A percentile compares a stretch with the other conserved stretches of the same genome.
These are phyloP conservation scores for Scaptomyza graminum DNA, from an alignment of 1,140 invertebrate species.

Conservation along the genomic window DNA sequence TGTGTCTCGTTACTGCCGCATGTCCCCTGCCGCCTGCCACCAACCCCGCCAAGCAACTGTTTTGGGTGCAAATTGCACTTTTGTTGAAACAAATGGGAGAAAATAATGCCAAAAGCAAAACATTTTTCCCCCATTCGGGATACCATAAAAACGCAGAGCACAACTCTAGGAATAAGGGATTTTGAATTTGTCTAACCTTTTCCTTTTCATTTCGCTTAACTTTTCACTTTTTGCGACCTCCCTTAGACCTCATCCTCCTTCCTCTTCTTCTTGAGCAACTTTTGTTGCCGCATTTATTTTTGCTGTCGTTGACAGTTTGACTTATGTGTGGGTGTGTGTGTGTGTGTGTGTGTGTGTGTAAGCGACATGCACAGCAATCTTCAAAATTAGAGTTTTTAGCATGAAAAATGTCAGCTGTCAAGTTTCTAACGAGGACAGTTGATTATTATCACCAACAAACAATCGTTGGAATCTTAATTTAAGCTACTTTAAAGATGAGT, in stretches of 20 bases:
- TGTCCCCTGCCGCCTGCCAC: background rate
- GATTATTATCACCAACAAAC: background rate
- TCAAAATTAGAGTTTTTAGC: conserved; percentile 50
- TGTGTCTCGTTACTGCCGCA: conserved; percentile 28
- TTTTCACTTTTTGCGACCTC: conserved; percentile 62
- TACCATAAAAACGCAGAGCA: background rate
- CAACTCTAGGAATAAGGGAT: conserved; percentile 8
- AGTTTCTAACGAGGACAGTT: conserved; percentile 6
- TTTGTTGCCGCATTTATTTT: conserved; percentile 25
- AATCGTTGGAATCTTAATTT: no score
- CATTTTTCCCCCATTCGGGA: conserved; percentile 47
- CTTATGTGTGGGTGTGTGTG: conserved; percentile 34
- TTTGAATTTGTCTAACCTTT: conserved; percentile 57
- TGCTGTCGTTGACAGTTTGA: conserved; percentile 71
- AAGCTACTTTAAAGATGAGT: no score
- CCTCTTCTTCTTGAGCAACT: background rate
- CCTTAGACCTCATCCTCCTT: no score
- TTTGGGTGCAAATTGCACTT: conserved; percentile 80
- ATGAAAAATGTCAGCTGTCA: conserved; percentile 8
- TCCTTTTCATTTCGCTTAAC: conserved; percentile 72
- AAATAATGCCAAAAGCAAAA: conserved; percentile 69
- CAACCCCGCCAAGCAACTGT: conserved; percentile 40
- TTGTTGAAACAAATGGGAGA: conserved; percentile 76
- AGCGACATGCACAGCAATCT: conserved; percentile 62
- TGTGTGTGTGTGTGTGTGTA: conserved; percentile 5